Conservation (phyloP, 2,888 invertebrate species). For the Pachymerium ferrugineum region DNA sequence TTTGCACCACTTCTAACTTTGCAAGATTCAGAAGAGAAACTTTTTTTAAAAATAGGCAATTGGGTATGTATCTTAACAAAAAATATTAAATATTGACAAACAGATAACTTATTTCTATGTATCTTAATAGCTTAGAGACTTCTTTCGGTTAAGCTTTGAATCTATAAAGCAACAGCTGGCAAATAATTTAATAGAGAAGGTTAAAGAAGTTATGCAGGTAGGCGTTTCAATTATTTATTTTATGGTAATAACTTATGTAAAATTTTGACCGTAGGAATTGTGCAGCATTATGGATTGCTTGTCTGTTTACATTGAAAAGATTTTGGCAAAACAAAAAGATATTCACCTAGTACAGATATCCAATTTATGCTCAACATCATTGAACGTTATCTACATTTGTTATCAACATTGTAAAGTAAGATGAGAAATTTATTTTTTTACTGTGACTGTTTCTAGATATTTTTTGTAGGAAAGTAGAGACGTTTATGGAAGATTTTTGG, state of each 20-base stretch:
- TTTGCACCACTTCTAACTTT: background rate
- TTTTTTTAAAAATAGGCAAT: background rate
- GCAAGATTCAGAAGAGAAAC: background rate
- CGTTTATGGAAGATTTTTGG: background rate
- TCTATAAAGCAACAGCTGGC: background rate
- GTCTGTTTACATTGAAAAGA: background rate
- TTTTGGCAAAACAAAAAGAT: background rate
- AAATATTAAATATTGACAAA: too few species aligned
- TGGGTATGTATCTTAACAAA: too few species aligned
- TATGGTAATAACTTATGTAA: background rate
- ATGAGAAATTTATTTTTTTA: background rate
- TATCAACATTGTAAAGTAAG: background rate
- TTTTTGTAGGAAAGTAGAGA: background rate
- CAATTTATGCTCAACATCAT: background rate
- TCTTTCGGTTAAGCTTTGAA: background rate
- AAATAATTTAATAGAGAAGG: background rate
- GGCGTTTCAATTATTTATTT: background rate
- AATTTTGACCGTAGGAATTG: background rate
- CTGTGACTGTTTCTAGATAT: too few species aligned
- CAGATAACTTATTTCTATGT: background rate
- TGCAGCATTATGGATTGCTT: background rate
- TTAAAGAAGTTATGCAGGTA: background rate
- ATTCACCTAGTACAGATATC: background rate
- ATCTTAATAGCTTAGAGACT: background rate
- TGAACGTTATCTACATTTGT: background rate